Base-by-base conservation (phyloP, 2,113 vertebrate genomes). In the Ascaphus truei region DNA sequence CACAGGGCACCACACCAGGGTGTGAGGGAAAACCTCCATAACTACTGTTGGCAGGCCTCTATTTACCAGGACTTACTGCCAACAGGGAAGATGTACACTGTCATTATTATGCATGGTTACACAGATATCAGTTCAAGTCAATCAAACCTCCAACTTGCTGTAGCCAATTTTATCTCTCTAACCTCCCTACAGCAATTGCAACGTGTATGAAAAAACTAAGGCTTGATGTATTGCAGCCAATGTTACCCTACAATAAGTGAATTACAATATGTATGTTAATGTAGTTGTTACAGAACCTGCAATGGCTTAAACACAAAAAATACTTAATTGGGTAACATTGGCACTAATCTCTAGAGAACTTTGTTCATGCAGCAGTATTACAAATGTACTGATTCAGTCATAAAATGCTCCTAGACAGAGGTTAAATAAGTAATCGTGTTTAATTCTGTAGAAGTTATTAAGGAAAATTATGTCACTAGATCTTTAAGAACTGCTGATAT, bases 381-480 rank as follows among this genome's bases (percentile, higher is more conserved):
- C 43, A 62, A 48, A 52, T 52, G 29, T 39, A 39, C 20, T 64
- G 47, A 51, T 64, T 65, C 52, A 52, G 48, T 53, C 60, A 51
- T 18, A 51, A 63, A 51, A 63, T 36, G 45, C 26, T 65, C 20
- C 23, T 16, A 65, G 62, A 52, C n/a, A 27, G 62, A 65, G 62
- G 47, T 64, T 51, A 64, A 64, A 50, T 20, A 51, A 51, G 30
- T 26, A 26, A 50, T 63, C 47, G 33, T 43, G 30, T 36, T 45
- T 63, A 63, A 63, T 63, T 63, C 34, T 34, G 31, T 13, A 50
- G 22, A 11, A 36, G 61, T 51, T 63, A 63, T 63, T 63, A 36
- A 50, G 45, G 27, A 51, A 63, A 63, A 51, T 50, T 15, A 34
- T 63, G 43, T 33, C 47, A 36, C 20, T 62, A 3, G 31, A 16